Base-by-base conservation (phyloP, 2,888 invertebrate species). In the Aromia moschata region DNA sequence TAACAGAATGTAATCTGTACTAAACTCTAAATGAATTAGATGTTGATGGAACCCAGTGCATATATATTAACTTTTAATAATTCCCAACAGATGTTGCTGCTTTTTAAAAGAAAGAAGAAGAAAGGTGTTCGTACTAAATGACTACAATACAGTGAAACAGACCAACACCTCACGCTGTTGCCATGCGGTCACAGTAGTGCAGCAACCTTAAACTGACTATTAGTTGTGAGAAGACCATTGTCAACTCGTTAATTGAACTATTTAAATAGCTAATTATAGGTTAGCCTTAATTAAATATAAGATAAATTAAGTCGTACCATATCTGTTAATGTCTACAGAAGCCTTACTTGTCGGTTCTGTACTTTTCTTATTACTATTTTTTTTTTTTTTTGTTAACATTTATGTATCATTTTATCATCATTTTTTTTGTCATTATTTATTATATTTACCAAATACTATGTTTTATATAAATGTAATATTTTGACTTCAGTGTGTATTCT, bases 91-190 rank as follows among this genome's bases (percentile, higher is more conserved):
- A 86, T 97, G 97, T 88, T 98, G 98, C 85, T 98, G 96, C 85
- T 98, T 97, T 89, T 96, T 89, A 95, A 96, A 85, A 91, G 96
- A 83, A 96, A 96, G 93, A 96, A 96, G 93, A 97, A 97, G 91
- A 96, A 96, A 90, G 79, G 77, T 55, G 76, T 78, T 60, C 76
- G 80, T 66, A 77, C 79, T 64, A 81, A 81, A 80, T 81, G 81
- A 81, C 80, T 81, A 79, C 81, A 80, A 74, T 80, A 79, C 72
- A 80, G 80, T 74, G 80, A 81, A 73, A 80, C 80, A 59, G 81
- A 81, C 76, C 81, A 80, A 76, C 80, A 80, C 68, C 77, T 81
- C 68, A 80, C 79, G 62, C 74, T 80, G 72, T 74, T 81, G 74
- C 80, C 79, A 67, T 80, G 80, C 72, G 79, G 79, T 71, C 80